phyloP scores from a whole-genome alignment of 2,113 vertebrate species.

The Grallaria varia region DNA sequence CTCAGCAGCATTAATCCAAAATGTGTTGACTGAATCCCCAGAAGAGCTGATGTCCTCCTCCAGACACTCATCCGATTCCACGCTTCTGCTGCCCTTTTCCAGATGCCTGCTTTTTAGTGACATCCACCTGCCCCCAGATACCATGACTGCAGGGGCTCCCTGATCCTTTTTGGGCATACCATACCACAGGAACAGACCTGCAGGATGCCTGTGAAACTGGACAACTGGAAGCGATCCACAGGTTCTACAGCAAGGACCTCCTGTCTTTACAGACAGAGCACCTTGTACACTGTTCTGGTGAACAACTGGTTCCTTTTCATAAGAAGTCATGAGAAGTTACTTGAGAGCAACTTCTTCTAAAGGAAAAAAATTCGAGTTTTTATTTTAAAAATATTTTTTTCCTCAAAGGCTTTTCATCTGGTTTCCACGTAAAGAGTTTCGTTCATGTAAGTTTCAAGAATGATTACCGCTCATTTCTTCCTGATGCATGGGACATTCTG shows the following conservation, averaged over 20 bases:
- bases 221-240: rapidly evolving
- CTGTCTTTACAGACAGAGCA: neutral
- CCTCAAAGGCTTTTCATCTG: neutral
- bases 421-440: neutral
- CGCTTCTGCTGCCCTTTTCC: neutral
- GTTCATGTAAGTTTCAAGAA: neutral
- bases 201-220: rapidly evolving
- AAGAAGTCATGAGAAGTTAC: neutral
- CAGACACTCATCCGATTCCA: neutral
- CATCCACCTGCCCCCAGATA: neutral
- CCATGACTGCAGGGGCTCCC: rapidly evolving
- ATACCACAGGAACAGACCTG: rapidly evolving
- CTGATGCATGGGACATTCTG: conserved; percentile 81
- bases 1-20: neutral
- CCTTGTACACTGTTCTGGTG: too few species aligned
- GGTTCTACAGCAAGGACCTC: neutral
- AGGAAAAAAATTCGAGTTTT: neutral
- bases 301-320: neutral
- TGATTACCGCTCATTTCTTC: conserved; percentile 65
- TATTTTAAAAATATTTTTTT: neutral
- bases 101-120: rapidly evolving
- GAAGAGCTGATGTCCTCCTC: neutral
- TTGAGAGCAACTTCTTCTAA: neutral
- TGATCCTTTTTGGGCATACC: too few species aligned
- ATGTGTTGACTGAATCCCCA: rapidly evolving